Percentiles rank a stretch among this genome's conserved stretches.
phyloP scores from a whole-genome alignment of 2,797 vertebrate species.

The Benthosema pterotum region DNA sequence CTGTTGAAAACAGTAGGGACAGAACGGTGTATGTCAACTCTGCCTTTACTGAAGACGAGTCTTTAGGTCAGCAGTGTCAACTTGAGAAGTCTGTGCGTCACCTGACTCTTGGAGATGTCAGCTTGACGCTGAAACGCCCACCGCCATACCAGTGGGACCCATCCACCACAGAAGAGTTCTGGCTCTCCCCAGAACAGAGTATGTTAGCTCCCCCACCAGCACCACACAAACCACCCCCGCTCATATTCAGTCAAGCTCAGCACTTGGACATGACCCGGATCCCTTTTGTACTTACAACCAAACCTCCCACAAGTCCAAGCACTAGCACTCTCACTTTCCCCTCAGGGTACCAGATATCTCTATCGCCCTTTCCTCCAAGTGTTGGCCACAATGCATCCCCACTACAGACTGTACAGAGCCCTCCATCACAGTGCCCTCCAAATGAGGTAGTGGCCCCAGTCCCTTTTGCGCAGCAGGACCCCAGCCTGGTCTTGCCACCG shows the following conservation, averaged over 20 bases:
- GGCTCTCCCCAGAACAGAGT: conserved; percentile 94
- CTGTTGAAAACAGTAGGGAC: conserved; percentile 86
- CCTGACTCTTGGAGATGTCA: conserved; percentile 77
- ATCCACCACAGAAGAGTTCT: conserved; percentile 90
- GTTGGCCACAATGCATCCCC: conserved; percentile 80
- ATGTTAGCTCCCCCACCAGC: conserved; percentile 82
- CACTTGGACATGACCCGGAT: conserved; percentile 92
- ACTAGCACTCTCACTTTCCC: conserved; percentile 87
- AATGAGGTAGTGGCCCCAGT: conserved; percentile 86
- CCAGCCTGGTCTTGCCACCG: conserved; percentile 87
- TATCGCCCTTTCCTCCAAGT: conserved; percentile 86
- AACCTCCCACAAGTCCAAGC: conserved; percentile 88
- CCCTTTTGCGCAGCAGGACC: conserved; percentile 89
- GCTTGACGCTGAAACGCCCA: conserved; percentile 86
- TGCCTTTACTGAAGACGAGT: conserved; percentile 96
- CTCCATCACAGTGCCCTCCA: conserved; percentile 83
- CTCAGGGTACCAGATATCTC: conserved; percentile 88
- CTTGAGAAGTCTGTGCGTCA: conserved; percentile 75
- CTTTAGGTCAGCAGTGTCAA: conserved; percentile 89
- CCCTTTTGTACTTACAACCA: conserved; percentile 91
- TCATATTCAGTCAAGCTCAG: conserved; percentile 89
- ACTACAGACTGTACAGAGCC: conserved; percentile 86
- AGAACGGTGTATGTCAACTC: conserved; percentile 96
- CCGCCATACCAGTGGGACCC: conserved; percentile 97
- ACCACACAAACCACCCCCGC: conserved; percentile 87